Base-by-base conservation (phyloP, 37 sponge, comb jelly and placozoan species). In the Corticium candelabrum region DNA sequence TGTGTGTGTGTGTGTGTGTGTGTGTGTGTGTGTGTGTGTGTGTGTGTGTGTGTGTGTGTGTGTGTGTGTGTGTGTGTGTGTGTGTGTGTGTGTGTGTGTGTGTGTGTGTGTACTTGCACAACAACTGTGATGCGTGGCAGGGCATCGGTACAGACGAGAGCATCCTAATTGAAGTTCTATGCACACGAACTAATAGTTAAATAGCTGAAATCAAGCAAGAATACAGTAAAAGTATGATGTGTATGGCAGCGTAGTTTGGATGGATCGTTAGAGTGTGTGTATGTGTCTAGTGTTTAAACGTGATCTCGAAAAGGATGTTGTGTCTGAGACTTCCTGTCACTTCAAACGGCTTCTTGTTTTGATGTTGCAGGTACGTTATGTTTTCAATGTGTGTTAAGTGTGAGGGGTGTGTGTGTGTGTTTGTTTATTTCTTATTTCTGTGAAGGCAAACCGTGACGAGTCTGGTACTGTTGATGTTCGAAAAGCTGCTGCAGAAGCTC, bases 61-160 rank as follows among this genome's bases (percentile, higher is more conserved):
- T 43, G 56, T 43, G 56, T 43, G 56, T 43, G 56, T 43, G 56
- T 43, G 56, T 43, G 56, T 43, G 56, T 43, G 56, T 43, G 56
- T 43, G 56, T 43, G 56, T 43, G 56, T 43, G 56, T 43, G 56
- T 43, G 56, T 43, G 56, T 43, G 56, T 43, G 56, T 43, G 56
- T 43, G 56, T 43, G 56, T 43, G 56, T 43, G 56, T 43, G 56
- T 43, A 43, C 11, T 5, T 43, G 56, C n/a, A n/a, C n/a, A n/a
- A n/a, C n/a, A n/a, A n/a, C n/a, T n/a, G n/a, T n/a, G n/a, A n/a
- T n/a, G n/a, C n/a, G n/a, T n/a, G n/a, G n/a, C 37, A 91, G 92
- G 92, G 92, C 31, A 68, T 41, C 11, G 96, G 96, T 0, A 91
- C 93, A n/a, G 88, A 89, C 79, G 92, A 91, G 68, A 69, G 29